Percentiles rank a stretch among this genome's conserved stretches.
phyloP scores from a whole-genome alignment of 2,113 vertebrate genomes.

The Symphodus melops region DNA sequence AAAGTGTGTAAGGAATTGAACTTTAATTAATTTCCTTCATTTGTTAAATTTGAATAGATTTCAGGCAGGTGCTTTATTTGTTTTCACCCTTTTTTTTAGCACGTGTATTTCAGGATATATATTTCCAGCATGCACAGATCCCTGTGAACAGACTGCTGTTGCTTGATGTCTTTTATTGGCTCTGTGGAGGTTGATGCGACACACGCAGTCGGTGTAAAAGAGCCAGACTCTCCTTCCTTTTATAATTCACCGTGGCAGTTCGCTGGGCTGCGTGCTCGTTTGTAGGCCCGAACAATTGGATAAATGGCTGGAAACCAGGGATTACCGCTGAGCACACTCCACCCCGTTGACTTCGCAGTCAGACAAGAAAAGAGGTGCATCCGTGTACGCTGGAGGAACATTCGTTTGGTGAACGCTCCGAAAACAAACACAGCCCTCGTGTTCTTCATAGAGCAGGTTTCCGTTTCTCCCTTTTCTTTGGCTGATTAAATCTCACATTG shows the following conservation, averaged over 20 bases:
- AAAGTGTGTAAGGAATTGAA: background rate
- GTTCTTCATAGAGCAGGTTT: background rate
- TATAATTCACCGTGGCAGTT: conserved; percentile 39
- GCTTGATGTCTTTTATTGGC: conserved; percentile 30
- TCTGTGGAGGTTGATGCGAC: background rate
- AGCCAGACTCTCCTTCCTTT: conserved; percentile 18
- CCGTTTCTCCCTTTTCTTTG: background rate
- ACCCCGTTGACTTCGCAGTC: conserved; percentile 10
- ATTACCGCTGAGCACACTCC: conserved; percentile 49
- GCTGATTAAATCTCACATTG: background rate
- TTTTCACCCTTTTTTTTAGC: background rate
- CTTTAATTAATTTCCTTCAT: background rate
- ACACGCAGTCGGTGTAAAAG: conserved; percentile 26
- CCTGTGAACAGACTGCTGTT: conserved; percentile 1
- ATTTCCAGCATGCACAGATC: conserved; percentile 35
- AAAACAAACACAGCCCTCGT: background rate
- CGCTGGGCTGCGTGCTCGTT: conserved; percentile 26
- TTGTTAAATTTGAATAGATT: background rate
- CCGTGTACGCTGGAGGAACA: background rate
- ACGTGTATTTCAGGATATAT: conserved; percentile 26
- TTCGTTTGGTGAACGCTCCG: background rate
- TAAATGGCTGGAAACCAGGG: conserved; percentile 51
- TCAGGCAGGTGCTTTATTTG: background rate
- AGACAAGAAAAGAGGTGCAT: conserved; percentile 1
- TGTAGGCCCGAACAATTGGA: conserved; percentile 21